phyloP scores from a whole-genome alignment of 30 jellyfish, hydroid and myxozoan species.

The Turritopsis dohrnii region DNA sequence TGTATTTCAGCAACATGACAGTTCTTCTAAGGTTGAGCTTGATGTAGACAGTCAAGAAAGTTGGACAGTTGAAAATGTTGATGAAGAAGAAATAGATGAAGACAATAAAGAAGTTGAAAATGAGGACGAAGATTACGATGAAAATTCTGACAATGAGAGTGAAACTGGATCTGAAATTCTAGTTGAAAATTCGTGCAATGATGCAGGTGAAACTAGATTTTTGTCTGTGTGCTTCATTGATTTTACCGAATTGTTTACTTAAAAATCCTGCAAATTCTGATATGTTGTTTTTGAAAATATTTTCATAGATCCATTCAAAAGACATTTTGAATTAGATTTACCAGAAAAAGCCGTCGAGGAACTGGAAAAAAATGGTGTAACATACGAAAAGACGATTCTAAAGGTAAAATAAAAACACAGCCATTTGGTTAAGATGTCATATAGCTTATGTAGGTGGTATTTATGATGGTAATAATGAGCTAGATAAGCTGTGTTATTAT shows the following conservation, averaged over 20 bases:
- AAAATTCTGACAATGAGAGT: not conserved
- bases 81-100: not conserved
- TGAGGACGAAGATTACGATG: constrained; percentile 21
- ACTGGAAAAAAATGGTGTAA: constrained; percentile 20
- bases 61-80: not conserved
- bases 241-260: not conserved
- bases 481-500: too few species aligned
- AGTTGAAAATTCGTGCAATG: not conserved
- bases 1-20: not conserved
- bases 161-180: not conserved
- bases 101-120: constrained; percentile 19
- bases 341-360: constrained; percentile 40
- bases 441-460: too few species aligned
- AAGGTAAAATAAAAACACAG: too few species aligned
- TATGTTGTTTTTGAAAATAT: not conserved
- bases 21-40: not conserved
- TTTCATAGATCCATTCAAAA: constrained; percentile 50
- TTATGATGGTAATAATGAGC: too few species aligned
- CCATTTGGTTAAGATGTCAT: too few species aligned
- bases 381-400: constrained; percentile 13
- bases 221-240: not conserved
- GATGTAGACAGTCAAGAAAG: not conserved
- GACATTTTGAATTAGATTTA: constrained; percentile 54
- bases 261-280: not conserved
- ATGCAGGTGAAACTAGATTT: not conserved